A percentile compares a stretch with the other conserved stretches of the same genome.
These are phyloP conservation scores for Oncorhynchus kisutch DNA, from an alignment of 2,113 vertebrate species.

Conservation along the genomic window DNA sequence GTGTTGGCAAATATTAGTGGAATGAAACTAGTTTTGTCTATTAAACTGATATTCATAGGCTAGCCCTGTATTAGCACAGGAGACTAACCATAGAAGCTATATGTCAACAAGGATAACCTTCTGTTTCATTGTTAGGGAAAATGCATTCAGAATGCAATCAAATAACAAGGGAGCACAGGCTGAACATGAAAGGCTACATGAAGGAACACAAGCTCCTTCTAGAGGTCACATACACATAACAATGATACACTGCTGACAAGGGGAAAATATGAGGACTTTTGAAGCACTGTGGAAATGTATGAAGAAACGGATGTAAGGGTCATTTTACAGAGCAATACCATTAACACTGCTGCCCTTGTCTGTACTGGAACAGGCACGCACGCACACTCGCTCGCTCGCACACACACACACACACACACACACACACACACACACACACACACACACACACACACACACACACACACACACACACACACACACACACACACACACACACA, in stretches of 20 bases:
- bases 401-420: not conserved
- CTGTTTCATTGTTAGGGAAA: slow-evolving; percentile 31
- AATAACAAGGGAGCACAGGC: slow-evolving; percentile 26
- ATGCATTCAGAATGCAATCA: slow-evolving; percentile 41
- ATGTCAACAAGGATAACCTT: slow-evolving; percentile 10
- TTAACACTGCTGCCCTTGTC: slow-evolving; percentile 67
- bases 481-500: not conserved
- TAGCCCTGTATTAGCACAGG: not conserved
- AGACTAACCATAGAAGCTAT: not conserved
- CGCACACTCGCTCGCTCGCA: not conserved
- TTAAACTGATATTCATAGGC: not conserved
- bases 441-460: not conserved
- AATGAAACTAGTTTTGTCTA: not conserved
- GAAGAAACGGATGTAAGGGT: slow-evolving; percentile 63
- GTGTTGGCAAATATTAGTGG: too few relatives aligned
- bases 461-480: not conserved
- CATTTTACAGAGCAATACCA: slow-evolving; percentile 66
- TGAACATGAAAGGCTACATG: slow-evolving; percentile 54
- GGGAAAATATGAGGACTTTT: slow-evolving; percentile 47
- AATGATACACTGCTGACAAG: slow-evolving; percentile 52
- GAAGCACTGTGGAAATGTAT: slow-evolving; percentile 41
- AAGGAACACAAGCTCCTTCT: slow-evolving; percentile 43
- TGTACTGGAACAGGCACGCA: slow-evolving; percentile 40
- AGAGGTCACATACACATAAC: slow-evolving; percentile 43
- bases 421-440: not conserved